Evolutionary conservation across 1,140 invertebrate genomes (phyloP).

Genomic region (Tribolium madens): DNA sequence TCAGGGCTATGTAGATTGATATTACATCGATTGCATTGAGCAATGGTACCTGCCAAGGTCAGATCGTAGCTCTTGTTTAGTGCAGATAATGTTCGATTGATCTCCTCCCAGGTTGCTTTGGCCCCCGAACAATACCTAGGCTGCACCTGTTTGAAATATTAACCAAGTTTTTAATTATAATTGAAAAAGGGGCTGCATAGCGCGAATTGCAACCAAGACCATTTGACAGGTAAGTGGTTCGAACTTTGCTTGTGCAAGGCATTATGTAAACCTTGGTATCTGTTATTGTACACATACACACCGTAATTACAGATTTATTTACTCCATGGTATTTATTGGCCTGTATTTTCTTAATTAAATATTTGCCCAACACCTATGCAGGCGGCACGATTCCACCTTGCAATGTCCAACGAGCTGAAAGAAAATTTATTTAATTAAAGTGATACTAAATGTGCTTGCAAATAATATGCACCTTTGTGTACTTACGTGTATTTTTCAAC

Average conservation of each 20-base stretch:
- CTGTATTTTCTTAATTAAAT: constrained; percentile 34
- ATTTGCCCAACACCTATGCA: constrained; percentile 23
- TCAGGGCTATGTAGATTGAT: constrained; percentile 47
- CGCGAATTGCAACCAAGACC: background rate
- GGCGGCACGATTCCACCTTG: background rate
- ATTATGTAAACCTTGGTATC: constrained; percentile 37
- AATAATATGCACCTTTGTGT: background rate
- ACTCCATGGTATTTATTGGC: constrained; percentile 27
- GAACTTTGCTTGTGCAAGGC: constrained; percentile 23
- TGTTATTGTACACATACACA: constrained; percentile 23
- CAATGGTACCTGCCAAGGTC: constrained; percentile 48
- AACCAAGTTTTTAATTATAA: constrained; percentile 32
- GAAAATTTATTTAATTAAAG: background rate
- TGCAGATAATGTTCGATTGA: constrained; percentile 10
- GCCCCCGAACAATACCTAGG: constrained; percentile 16
- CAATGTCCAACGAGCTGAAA: background rate
- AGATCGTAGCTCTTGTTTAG: constrained; percentile 35
- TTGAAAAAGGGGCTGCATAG: constrained; percentile 18
- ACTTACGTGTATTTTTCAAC: background rate
- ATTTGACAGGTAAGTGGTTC: constrained; percentile 23
- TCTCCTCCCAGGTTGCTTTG: constrained; percentile 5
- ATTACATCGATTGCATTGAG: constrained; percentile 48
- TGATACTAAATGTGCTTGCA: background rate
- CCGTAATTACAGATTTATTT: constrained; percentile 35
- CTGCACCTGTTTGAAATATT: constrained; percentile 45